Percentiles rank a stretch among this genome's conserved stretches.
Evolutionary conservation across 2,113 vertebrate species (phyloP).

Genomic region (Plecotus auritus): DNA sequence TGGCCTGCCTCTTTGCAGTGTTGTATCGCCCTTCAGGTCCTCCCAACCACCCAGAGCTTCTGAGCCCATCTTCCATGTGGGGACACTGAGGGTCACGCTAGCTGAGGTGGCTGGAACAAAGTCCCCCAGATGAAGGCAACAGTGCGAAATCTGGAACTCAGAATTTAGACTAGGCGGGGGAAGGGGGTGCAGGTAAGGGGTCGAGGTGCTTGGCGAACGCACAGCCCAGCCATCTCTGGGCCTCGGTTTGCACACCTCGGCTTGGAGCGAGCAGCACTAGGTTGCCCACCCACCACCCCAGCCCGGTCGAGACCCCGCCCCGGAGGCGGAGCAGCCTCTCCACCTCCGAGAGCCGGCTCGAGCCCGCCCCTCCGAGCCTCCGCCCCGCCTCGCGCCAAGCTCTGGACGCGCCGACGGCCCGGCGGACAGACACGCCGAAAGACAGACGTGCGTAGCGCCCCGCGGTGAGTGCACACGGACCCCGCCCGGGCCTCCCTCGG

Average conservation of each 20-base stretch:
- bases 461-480: conserved; percentile 32
- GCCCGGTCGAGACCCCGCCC: neutral
- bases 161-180: neutral
- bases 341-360: neutral
- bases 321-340: neutral
- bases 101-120: neutral
- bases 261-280: rapidly evolving
- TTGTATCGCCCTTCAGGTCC: neutral
- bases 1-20: neutral
- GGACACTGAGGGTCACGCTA: neutral
- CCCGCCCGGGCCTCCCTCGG: rapidly evolving
- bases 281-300: neutral
- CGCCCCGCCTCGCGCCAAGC: neutral
- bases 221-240: neutral
- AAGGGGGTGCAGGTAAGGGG: neutral
- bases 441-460: neutral
- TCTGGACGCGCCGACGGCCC: neutral
- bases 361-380: neutral
- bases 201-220: rapidly evolving
- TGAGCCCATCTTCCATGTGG: neutral
- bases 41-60: neutral
- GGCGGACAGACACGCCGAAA: neutral
- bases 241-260: neutral
- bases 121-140: neutral
- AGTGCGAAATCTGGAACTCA: neutral